These are phyloP conservation scores for Embidobia sp. DNA, from an alignment of 2,888 invertebrate species.

Conservation along the genomic window DNA sequence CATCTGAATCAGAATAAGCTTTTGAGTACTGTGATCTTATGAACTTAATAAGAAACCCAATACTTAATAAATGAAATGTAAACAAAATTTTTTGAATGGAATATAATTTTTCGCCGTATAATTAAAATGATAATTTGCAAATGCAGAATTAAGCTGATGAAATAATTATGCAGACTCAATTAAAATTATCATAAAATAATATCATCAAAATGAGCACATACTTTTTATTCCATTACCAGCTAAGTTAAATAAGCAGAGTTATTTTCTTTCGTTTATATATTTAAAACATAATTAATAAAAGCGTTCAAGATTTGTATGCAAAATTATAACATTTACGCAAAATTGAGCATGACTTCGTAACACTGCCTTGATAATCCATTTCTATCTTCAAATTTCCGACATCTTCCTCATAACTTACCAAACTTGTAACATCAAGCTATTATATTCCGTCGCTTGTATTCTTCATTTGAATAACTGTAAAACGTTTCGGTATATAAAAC, in stretches of 20 bases:
- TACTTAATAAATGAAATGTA: too few species aligned
- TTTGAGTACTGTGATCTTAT: too few species aligned
- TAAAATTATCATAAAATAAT: slow-evolving; percentile 8
- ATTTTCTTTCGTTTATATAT: slow-evolving; percentile 12
- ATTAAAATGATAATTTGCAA: too few species aligned
- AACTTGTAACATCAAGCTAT: not conserved
- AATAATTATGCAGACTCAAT: not conserved
- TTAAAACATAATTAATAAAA: not conserved
- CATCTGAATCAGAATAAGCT: too few species aligned
- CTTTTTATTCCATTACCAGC: not conserved
- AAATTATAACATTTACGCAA: slow-evolving; percentile 22
- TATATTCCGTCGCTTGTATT: not conserved
- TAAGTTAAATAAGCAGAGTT: slow-evolving; percentile 13
- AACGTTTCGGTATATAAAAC: too few species aligned
- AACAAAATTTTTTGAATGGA: too few species aligned
- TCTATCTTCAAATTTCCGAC: slow-evolving; percentile 6
- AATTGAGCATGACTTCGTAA: not conserved
- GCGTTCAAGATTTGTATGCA: slow-evolving; percentile 9
- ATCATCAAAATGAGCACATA: not conserved
- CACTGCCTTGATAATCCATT: slow-evolving; percentile 3
- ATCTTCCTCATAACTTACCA: slow-evolving; percentile 12
- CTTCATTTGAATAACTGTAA: too few species aligned
- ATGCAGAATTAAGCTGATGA: not conserved
- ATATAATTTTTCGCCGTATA: too few species aligned
- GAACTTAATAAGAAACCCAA: too few species aligned